Evolutionary conservation across 2,797 vertebrate species (phyloP), one percentile per base, ranked within the genome.

Genomic region (Ctenopoma kingsleyae): DNA sequence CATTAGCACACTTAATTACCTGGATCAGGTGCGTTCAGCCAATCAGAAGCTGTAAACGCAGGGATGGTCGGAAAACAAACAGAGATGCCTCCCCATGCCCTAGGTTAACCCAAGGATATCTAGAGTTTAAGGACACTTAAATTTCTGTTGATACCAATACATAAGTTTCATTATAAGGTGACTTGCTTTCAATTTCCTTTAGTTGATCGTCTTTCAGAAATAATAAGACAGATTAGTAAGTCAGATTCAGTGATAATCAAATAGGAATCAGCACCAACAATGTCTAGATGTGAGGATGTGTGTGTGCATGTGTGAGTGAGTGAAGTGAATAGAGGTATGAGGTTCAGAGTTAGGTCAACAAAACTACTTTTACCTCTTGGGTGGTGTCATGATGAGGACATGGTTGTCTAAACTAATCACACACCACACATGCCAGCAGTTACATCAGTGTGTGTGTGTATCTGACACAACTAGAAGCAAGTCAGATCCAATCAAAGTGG

Each of bases 401-500:
- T 48, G 67, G 50, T 52, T 87, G 67, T 78, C 70, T 49, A 38
- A 27, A 10, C 72, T 81, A 79, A 71, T 78, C 20, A 23, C 25
- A 67, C 32, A 38, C 52, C 25, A 19, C 8, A 36, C 63, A 44
- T 32, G 50, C 32, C 20, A 35, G 61, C 44, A 58, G 49, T 73
- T 58, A 16, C 44, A 43, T 66, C 43, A 48, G 49, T 25, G 19
- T 67, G 32, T 36, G 22, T 51, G 32, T 19, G 57, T 67, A 8
- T 78, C 48, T 82, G 80, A 84, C 81, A 84, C 72, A 62, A 80
- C 67, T 23, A 60, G 68, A 65, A 61, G 74, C 68, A 73, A 81
- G 81, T 87, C 84, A 83, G 71, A 89, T 87, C 71, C 78, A 90
- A 88, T 91, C 86, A 89, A 83, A 84, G 76, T 32, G 20, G 55